These are phyloP conservation scores for Ips nitidus DNA, from an alignment of 1,140 invertebrate genomes.

Conservation along the genomic window DNA sequence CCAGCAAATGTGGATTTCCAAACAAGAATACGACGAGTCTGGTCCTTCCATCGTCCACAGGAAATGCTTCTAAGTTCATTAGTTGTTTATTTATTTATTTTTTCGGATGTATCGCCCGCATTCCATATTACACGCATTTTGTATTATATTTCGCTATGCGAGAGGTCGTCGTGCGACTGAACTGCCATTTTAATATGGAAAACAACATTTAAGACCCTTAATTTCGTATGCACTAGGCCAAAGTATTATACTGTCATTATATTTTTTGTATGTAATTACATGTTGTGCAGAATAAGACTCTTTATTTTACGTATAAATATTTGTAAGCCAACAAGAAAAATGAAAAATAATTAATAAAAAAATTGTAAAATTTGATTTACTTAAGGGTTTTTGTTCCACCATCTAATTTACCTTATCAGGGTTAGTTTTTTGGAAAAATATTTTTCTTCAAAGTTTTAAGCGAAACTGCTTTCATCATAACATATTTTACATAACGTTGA, in stretches of 20 bases:
- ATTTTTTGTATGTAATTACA: too few relatives aligned
- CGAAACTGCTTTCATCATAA: too few relatives aligned
- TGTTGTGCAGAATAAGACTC: too few relatives aligned
- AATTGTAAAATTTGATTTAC: too few relatives aligned
- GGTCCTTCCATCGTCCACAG: constrained; percentile 90
- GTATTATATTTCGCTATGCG: neutral
- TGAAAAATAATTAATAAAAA: too few relatives aligned
- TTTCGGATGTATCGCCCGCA: constrained; percentile 7
- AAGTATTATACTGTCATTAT: constrained; percentile 44
- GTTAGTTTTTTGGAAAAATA: too few relatives aligned
- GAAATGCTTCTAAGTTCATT: constrained; percentile 83
- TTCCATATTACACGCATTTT: neutral
- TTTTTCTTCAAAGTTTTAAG: too few relatives aligned
- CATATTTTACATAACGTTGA: too few relatives aligned
- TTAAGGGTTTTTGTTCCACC: too few relatives aligned
- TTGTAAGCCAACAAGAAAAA: too few relatives aligned
- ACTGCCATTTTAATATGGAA: constrained; percentile 43
- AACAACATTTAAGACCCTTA: constrained; percentile 19
- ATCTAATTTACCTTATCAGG: too few relatives aligned
- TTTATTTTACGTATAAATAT: too few relatives aligned
- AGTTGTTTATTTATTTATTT: constrained; percentile 20
- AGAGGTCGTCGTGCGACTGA: constrained; percentile 21
- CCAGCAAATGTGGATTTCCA: constrained; percentile 89
- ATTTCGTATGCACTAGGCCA: constrained; percentile 48
- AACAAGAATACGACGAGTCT: constrained; percentile 92